Conservation (phyloP, 2,113 vertebrate species). For the Centropus unirufus region DNA sequence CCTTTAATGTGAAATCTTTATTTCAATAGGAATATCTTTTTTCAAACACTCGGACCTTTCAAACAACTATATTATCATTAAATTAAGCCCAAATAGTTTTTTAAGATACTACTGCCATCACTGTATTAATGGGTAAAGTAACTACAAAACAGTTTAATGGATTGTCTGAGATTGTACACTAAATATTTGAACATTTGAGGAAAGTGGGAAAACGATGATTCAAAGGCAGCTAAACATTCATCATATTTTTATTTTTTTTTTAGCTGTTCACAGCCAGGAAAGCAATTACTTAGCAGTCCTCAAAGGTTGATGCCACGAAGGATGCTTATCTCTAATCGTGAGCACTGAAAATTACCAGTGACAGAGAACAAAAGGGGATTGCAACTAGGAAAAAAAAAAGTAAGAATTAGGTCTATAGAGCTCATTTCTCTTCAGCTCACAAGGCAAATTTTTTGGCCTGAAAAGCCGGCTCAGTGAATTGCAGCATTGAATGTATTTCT, state of each 20-base stretch:
- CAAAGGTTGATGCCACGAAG: constrained; percentile 15
- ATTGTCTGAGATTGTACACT: background rate
- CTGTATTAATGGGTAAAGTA: background rate
- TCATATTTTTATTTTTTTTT: background rate
- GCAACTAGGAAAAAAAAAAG: background rate
- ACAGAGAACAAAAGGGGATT: background rate
- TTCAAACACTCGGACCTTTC: background rate
- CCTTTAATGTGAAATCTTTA: background rate
- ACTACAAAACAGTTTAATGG: constrained; percentile 25
- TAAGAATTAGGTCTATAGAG: background rate
- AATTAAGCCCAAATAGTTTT: constrained; percentile 2
- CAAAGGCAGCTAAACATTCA: constrained; percentile 2
- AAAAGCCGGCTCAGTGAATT: constrained; percentile 29
- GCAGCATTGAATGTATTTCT: constrained; percentile 50
- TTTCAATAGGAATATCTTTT: background rate
- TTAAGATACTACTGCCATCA: constrained; percentile 6
- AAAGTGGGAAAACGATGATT: constrained; percentile 1
- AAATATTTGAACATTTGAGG: constrained; percentile 38
- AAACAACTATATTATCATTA: constrained; percentile 31
- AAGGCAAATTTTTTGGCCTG: constrained; percentile 50
- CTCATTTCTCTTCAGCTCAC: constrained; percentile 45
- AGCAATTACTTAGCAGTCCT: constrained; percentile 34
- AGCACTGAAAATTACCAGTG: background rate
- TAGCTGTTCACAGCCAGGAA: constrained; percentile 17
- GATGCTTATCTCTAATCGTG: background rate